Conservation (phyloP, 2,113 vertebrate species). For the Oncorhynchus clarkii region DNA sequence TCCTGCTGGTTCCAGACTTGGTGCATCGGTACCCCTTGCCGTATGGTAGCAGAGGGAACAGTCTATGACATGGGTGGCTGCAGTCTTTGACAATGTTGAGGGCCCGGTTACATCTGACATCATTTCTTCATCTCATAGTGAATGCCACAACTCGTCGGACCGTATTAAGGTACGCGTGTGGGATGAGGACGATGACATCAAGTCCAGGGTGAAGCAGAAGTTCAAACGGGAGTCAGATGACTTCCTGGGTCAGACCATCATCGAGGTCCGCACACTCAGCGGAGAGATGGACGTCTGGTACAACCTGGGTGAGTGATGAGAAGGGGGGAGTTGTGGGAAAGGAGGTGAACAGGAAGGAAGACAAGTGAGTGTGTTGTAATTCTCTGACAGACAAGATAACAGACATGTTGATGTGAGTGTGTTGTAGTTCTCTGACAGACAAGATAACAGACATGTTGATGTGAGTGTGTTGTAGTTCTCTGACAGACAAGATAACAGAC, state of each 20-base stretch:
- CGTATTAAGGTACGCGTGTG: slow-evolving; percentile 97
- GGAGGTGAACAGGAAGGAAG: slow-evolving; percentile 1
- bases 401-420: no score
- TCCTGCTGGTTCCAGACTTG: no score
- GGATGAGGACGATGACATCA: slow-evolving; percentile 97
- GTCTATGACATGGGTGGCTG: no score
- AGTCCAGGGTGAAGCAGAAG: slow-evolving; percentile 93
- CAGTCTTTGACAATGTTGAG: no score
- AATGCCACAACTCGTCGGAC: slow-evolving; percentile 97
- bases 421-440: no score
- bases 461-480: no score
- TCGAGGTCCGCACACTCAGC: slow-evolving; percentile 94
- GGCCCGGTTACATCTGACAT: no score
- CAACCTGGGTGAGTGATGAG: slow-evolving; percentile 84
- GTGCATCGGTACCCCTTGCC: no score
- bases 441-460: no score
- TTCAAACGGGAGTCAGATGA: slow-evolving; percentile 96
- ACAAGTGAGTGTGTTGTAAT: no score
- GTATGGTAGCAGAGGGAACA: no score
- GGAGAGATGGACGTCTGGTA: slow-evolving; percentile 99
- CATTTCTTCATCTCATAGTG: slow-evolving; percentile 61
- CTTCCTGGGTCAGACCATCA: slow-evolving; percentile 96
- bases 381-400: not conserved
- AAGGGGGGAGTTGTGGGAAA: not conserved
- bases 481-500: not conserved